These are phyloP conservation scores for Ormyrus pomaceus DNA, from an alignment of 2,888 invertebrate genomes.

Conservation along the genomic window DNA sequence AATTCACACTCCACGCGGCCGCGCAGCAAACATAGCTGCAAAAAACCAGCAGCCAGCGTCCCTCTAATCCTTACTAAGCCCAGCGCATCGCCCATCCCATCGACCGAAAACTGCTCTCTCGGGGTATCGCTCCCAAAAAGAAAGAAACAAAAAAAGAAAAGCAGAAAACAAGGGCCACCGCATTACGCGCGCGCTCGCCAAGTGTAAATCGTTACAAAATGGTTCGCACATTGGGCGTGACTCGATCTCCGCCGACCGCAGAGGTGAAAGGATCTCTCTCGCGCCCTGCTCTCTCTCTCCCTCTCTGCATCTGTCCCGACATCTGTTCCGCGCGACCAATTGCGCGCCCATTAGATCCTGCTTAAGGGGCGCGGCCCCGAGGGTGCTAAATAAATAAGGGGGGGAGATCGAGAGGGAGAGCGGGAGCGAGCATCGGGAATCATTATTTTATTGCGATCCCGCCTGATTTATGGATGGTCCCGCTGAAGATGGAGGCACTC, in stretches of 20 bases:
- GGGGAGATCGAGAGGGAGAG: constrained; percentile 49
- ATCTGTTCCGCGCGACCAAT: too few relatives aligned
- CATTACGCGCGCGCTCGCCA: too few relatives aligned
- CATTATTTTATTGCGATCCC: constrained; percentile 28
- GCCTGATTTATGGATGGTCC: constrained; percentile 43
- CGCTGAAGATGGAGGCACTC: neutral
- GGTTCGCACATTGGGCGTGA: constrained; percentile 70
- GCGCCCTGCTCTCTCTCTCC: constrained; percentile 61
- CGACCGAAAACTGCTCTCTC: too few relatives aligned
- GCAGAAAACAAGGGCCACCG: constrained; percentile 34
- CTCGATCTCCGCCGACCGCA: constrained; percentile 51
- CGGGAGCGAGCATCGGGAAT: constrained; percentile 34
- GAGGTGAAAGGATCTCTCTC: constrained; percentile 60
- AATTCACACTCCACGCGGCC: too few relatives aligned
- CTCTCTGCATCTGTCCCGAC: constrained; percentile 66
- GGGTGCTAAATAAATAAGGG: constrained; percentile 75
- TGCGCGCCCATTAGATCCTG: too few relatives aligned
- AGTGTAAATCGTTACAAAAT: constrained; percentile 51
- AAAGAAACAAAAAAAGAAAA: constrained; percentile 24
- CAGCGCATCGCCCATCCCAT: too few relatives aligned
- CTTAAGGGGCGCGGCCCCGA: constrained; percentile 64
- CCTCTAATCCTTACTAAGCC: too few relatives aligned
- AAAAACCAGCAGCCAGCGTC: too few relatives aligned
- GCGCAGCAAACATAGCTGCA: too few relatives aligned
- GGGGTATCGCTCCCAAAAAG: neutral